Evolutionary conservation across 2,888 invertebrate genomes (phyloP).

Genomic region (Apomyelois bistriatella): DNA sequence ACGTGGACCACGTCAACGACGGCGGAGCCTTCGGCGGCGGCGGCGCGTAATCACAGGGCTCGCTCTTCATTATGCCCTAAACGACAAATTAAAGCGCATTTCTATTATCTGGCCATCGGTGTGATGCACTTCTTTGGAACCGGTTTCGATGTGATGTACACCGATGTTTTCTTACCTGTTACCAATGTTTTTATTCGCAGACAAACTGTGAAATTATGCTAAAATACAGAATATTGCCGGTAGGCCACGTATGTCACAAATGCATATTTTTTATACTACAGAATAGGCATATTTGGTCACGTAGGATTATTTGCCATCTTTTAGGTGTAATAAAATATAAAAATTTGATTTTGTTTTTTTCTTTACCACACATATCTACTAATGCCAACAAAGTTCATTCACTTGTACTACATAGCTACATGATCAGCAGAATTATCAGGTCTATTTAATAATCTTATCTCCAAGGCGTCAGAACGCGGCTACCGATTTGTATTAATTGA

Average conservation of each 20-base stretch:
- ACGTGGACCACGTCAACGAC: constrained; percentile 72
- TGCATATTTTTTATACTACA: neutral
- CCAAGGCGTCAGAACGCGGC: constrained; percentile 53
- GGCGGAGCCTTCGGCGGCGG: constrained; percentile 74
- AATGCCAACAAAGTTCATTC: neutral
- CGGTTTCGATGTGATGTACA: constrained; percentile 39
- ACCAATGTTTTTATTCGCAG: constrained; percentile 28
- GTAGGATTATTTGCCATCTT: no score
- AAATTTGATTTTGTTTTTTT: no score
- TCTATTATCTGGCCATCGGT: constrained; percentile 76
- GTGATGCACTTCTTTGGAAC: constrained; percentile 53
- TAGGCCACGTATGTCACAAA: neutral
- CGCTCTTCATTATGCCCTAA: constrained; percentile 76
- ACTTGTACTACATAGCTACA: constrained; percentile 16
- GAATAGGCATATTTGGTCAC: no score
- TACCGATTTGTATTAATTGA: constrained; percentile 77
- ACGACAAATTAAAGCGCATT: constrained; percentile 80
- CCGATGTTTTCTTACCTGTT: constrained; percentile 38
- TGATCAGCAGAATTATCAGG: constrained; percentile 61
- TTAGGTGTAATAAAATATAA: no score
- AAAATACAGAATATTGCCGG: constrained; percentile 35
- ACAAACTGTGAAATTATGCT: constrained; percentile 47
- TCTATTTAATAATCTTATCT: constrained; percentile 70
- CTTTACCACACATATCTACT: neutral
- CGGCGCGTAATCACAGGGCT: constrained; percentile 80